These are phyloP conservation scores for Mantis religiosa DNA, from an alignment of 2,888 invertebrate species.

Conservation along the genomic window DNA sequence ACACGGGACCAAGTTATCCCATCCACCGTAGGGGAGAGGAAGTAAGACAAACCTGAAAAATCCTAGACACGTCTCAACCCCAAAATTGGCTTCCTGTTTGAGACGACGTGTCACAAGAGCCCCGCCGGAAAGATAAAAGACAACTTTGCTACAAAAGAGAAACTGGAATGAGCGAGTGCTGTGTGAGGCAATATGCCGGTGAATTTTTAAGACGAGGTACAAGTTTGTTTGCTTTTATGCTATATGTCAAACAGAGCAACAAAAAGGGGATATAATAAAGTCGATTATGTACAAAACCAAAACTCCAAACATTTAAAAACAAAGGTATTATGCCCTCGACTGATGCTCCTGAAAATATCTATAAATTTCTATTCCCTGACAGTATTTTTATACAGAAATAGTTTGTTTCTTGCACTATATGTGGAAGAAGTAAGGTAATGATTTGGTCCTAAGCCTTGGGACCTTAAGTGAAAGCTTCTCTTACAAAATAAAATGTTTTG, in stretches of 20 bases:
- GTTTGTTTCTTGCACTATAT: too few relatives aligned
- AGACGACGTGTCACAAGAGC: neutral
- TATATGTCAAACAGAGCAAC: neutral
- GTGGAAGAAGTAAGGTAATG: too few relatives aligned
- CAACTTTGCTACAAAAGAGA: neutral
- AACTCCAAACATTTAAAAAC: neutral
- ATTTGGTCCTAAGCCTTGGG: too few relatives aligned
- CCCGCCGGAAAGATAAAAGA: neutral
- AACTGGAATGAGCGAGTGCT: neutral
- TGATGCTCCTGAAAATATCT: neutral
- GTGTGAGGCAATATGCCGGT: neutral
- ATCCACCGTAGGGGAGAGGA: conserved; percentile 15
- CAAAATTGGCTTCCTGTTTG: conserved; percentile 29
- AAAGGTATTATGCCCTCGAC: neutral
- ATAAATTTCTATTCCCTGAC: neutral
- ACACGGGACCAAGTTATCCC: conserved; percentile 16
- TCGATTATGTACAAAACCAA: neutral
- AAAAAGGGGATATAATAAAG: neutral
- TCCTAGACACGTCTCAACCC: conserved; percentile 22
- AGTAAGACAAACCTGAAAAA: conserved; percentile 16
- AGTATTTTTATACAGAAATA: neutral
- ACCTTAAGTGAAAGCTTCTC: too few relatives aligned
- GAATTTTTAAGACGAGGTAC: neutral
- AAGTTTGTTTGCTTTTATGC: neutral
- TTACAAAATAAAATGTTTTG: too few relatives aligned